phyloP scores from a whole-genome alignment of 2,113 vertebrate genomes.

The Meleagris gallopavo region DNA sequence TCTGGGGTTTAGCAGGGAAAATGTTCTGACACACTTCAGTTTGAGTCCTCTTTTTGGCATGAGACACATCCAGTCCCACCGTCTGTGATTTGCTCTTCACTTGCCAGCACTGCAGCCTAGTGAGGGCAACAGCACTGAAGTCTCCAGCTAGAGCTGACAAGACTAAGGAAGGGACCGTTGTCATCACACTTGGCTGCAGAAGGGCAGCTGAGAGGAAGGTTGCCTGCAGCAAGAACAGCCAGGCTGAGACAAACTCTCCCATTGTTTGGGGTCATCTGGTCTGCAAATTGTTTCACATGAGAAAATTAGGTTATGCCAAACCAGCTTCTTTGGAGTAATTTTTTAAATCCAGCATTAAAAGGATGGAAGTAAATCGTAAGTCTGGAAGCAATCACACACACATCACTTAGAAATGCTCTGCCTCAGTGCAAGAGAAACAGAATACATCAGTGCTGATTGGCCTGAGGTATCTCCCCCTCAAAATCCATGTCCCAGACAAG shows the following conservation, averaged over 20 bases:
- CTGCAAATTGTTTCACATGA: slow-evolving; percentile 68
- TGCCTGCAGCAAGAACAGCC: slow-evolving; percentile 19
- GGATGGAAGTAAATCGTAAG: slow-evolving; percentile 51
- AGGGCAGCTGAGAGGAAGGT: background rate
- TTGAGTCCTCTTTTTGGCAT: background rate
- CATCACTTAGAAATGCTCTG: slow-evolving; percentile 65
- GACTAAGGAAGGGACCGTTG: background rate
- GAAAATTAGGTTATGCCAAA: slow-evolving; percentile 67
- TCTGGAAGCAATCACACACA: slow-evolving; percentile 71
- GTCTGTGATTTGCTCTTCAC: background rate
- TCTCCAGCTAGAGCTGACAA: background rate
- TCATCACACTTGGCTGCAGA: background rate
- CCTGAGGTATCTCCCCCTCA: slow-evolving; percentile 37
- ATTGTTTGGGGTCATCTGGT: slow-evolving; percentile 67
- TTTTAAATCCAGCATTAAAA: slow-evolving; percentile 14
- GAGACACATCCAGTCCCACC: background rate
- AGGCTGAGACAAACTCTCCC: slow-evolving; percentile 36
- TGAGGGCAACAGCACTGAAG: background rate
- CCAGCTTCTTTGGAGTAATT: slow-evolving; percentile 7
- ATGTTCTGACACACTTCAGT: rapidly evolving
- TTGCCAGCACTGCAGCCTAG: background rate
- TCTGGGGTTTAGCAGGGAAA: background rate
- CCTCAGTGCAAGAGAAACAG: slow-evolving; percentile 49
- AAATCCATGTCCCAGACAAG: slow-evolving; percentile 57
- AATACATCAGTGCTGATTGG: slow-evolving; percentile 46